phyloP scores from a whole-genome alignment of 35 echinoderm and acorn worm species.

The Eucidaris tribuloides region DNA sequence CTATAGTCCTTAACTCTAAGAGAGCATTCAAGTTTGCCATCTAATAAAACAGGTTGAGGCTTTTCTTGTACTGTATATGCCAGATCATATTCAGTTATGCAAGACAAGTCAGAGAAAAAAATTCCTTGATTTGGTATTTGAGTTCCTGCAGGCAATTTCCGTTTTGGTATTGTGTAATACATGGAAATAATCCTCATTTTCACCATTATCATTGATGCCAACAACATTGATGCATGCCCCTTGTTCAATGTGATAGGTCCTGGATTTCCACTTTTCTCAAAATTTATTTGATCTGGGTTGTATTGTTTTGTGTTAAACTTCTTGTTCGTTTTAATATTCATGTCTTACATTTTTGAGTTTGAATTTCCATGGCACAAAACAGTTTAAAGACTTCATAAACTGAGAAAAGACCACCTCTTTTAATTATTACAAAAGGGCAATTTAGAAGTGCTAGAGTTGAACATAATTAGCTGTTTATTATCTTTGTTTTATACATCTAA shows the following conservation, averaged over 20 bases:
- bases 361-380: not conserved
- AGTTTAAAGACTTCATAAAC: not conserved
- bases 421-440: too few species aligned
- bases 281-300: too few species aligned
- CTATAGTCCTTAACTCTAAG: not conserved
- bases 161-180: not conserved
- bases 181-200: not conserved
- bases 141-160: not conserved
- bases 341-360: not conserved
- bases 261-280: too few species aligned
- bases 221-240: too few species aligned
- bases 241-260: too few species aligned
- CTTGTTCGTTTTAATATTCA: not conserved
- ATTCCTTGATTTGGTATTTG: not conserved
- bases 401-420: not conserved
- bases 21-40: not conserved
- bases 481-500: too few species aligned
- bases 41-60: not conserved
- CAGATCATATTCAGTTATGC: not conserved
- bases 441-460: too few species aligned
- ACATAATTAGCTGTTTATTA: too few species aligned
- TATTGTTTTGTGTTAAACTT: too few species aligned
- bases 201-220: too few species aligned
- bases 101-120: not conserved
- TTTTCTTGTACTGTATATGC: not conserved